These are phyloP conservation scores for Yponomeuta plumbellus DNA, from an alignment of 2,888 invertebrate genomes.

Conservation along the genomic window DNA sequence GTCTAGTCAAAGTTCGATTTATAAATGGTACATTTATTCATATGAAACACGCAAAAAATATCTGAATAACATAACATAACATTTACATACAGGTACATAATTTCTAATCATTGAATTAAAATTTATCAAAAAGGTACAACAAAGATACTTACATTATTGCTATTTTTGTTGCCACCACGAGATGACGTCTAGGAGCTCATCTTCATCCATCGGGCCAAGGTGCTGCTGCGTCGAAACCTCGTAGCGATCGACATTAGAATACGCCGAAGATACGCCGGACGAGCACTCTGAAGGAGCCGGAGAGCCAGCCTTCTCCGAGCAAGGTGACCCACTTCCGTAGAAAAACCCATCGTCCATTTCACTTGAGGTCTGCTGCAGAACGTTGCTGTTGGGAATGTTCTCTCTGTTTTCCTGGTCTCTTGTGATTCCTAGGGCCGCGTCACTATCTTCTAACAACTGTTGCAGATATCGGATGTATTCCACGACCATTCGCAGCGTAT, in stretches of 20 bases:
- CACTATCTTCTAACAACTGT: slow-evolving; percentile 85
- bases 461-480: slow-evolving; percentile 93
- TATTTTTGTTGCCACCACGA: slow-evolving; percentile 89
- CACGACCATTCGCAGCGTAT: slow-evolving; percentile 91
- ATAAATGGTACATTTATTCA: too few species aligned
- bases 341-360: slow-evolving; percentile 72
- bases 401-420: slow-evolving; percentile 65
- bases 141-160: slow-evolving; percentile 45
- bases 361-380: slow-evolving; percentile 55
- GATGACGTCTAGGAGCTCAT: slow-evolving; percentile 90
- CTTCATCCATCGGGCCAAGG: slow-evolving; percentile 88
- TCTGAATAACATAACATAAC: too few species aligned
- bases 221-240: slow-evolving; percentile 67
- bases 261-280: slow-evolving; percentile 72
- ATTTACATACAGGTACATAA: too few species aligned
- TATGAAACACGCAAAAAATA: too few species aligned
- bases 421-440: slow-evolving; percentile 74
- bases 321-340: slow-evolving; percentile 73
- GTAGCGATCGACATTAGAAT: slow-evolving; percentile 63
- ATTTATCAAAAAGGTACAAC: slow-evolving; percentile 11
- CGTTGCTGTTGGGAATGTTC: slow-evolving; percentile 58
- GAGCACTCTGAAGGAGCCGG: slow-evolving; percentile 85
- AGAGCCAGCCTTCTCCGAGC: slow-evolving; percentile 82
- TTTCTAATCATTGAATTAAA: too few species aligned
- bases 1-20: background rate